Base-by-base conservation (phyloP, 2,797 vertebrate species). In the Sebastes trivittatus region DNA sequence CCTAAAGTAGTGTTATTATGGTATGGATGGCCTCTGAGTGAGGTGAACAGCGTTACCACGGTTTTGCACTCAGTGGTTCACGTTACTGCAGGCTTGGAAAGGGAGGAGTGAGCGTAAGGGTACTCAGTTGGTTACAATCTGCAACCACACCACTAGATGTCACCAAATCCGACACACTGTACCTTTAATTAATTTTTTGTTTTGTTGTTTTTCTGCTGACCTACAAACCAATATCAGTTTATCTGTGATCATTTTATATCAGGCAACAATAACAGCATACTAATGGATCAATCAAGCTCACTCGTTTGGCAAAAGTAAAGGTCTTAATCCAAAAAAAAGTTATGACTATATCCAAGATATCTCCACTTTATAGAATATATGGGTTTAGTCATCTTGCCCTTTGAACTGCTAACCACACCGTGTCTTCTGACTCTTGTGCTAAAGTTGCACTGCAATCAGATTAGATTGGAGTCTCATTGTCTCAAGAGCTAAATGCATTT, bases 11-110 rank as follows among this genome's bases (percentile, higher is more conserved):
- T 42, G 38, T 42, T 42, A 42, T 42, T 42, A 42, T 42, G 1
- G 14, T 1, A 16, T 0, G 38, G 38, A 42, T 42, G 38, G 13
- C 38, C 14, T 42, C 38, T 42, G 42, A 46, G 16, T 0, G 6
- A 46, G 42, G 6, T 18, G 16, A 7, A 46, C 42, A 7, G 42
- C 6, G 42, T 18, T 7, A 46, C 42, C 42, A 46, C 3, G 16
- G 16, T 46, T 7, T 18, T 46, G 42, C 42, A 46, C 42, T 46
- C 42, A 0, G 42, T 1, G 42, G 42, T 4, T 46, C 42, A 46
- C 16, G 16, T 42, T 42, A 42, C 38, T 16, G 14, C 38, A 3
- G 14, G 0, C 38, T 42, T 42, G 38, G 38, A 42, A 42, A 42
- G 38, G 14, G 38, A 42, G 14, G 38, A 42, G 38, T 42, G 38